Percentiles rank a stretch among this genome's conserved stretches.
These are phyloP conservation scores for Zelleria hepariella DNA, from an alignment of 2,888 invertebrate genomes.

Conservation along the genomic window DNA sequence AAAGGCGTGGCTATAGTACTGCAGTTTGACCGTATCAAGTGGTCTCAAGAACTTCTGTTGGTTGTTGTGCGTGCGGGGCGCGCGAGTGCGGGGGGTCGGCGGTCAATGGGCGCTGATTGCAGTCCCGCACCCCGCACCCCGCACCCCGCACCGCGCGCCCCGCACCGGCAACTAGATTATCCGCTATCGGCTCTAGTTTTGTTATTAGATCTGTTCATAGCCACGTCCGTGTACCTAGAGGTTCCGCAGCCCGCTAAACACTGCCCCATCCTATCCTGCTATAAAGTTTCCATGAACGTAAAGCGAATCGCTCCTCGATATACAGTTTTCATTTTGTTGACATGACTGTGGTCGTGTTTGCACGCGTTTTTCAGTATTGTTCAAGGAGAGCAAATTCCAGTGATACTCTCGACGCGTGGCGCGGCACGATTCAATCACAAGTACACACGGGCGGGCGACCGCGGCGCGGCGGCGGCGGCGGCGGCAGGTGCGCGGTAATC, in stretches of 20 bases:
- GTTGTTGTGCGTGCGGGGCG: too few species aligned
- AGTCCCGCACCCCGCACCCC: slow-evolving; percentile 8
- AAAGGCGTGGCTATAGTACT: too few species aligned
- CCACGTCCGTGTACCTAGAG: too few species aligned
- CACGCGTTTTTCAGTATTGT: not conserved
- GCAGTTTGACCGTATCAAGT: too few species aligned
- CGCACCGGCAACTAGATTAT: slow-evolving; percentile 12
- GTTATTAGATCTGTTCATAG: not conserved
- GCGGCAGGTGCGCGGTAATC: not conserved
- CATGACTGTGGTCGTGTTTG: not conserved
- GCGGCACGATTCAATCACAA: not conserved
- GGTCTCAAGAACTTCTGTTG: too few species aligned
- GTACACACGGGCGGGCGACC: not conserved
- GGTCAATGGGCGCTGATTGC: slow-evolving; percentile 35
- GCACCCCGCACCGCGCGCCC: not conserved
- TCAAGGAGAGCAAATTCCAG: not conserved
- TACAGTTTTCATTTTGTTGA: not conserved
- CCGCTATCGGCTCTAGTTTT: not conserved
- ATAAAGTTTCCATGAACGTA: not conserved
- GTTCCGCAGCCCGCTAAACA: not conserved
- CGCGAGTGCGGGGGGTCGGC: slow-evolving; percentile 6
- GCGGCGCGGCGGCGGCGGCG: too few species aligned
- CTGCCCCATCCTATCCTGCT: not conserved
- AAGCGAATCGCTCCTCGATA: not conserved
- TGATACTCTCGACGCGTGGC: not conserved